Percentiles rank a stretch among this genome's conserved stretches.
phyloP scores from a whole-genome alignment of 2,888 invertebrate species.

The Drosophila formosana region DNA sequence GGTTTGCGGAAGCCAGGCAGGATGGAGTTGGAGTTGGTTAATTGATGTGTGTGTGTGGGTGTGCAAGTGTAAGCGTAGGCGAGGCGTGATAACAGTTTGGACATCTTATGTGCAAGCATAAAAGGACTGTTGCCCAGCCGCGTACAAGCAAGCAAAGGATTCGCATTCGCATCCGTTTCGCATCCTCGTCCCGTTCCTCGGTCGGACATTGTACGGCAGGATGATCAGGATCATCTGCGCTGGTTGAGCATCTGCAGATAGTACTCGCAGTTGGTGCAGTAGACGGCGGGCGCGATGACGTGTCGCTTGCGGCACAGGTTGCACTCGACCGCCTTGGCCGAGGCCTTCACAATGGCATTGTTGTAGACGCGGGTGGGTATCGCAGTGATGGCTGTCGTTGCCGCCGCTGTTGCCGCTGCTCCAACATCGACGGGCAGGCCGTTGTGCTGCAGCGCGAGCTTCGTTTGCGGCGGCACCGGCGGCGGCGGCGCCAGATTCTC shows the following conservation, averaged over 20 bases:
- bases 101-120: constrained; percentile 83
- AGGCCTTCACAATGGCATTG: constrained; percentile 85
- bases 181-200: too few species aligned
- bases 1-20: constrained; percentile 50
- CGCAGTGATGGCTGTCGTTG: constrained; percentile 79
- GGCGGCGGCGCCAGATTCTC: constrained; percentile 68
- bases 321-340: constrained; percentile 89
- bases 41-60: constrained; percentile 27
- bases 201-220: too few species aligned
- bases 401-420: background rate
- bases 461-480: constrained; percentile 63
- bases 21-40: constrained; percentile 42
- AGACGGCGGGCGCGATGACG: constrained; percentile 91
- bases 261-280: constrained; percentile 96
- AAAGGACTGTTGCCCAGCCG: constrained; percentile 66
- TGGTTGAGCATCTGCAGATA: constrained; percentile 90
- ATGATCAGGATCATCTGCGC: constrained; percentile 79
- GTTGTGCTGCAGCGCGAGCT: constrained; percentile 59
- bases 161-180: constrained; percentile 4
- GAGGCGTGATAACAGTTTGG: constrained; percentile 57
- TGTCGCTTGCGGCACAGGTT: constrained; percentile 95
- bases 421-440: constrained; percentile 58
- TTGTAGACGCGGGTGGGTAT: constrained; percentile 85
- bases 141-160: background rate
- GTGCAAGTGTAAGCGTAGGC: constrained; percentile 27